Base-by-base conservation (phyloP, 2,113 vertebrate genomes). In the Bothrops jararaca region DNA sequence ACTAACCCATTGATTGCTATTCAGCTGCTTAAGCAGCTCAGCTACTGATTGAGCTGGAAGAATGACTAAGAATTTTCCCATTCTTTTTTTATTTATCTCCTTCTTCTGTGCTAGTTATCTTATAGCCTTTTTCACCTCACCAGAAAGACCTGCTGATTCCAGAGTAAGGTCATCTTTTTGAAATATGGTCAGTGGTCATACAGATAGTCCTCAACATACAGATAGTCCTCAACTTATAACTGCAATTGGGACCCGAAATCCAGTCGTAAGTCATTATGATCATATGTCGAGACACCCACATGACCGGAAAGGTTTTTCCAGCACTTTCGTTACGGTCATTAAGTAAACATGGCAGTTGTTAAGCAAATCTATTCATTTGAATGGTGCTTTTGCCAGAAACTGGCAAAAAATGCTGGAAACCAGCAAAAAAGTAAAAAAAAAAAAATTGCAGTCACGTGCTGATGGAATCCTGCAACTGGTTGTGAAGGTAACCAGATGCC, bases 1-100 rank as follows among this genome's bases (percentile, higher is more conserved):
- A 94, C 95, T 96, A 96, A 95, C 94, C 92, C 94, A 92, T 92
- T 95, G 95, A 92, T 94, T 95, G 94, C 91, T 96, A 91, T 96
- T 96, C 93, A 96, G 95, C 95, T 96, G 95, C 96, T 96, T 94
- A 96, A 93, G 93, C 90, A 94, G 94, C 94, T 96, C 95, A 94
- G 94, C 92, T 90, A 91, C 95, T 94, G 96, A 96, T 95, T 94
- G 96, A 95, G 94, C 91, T 95, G 95, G 95, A 93, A 94, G 94
- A 96, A 96, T 94, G 86, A 94, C 94, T 92, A 85, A 94, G 92
- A 92, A 87, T 95, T 94, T 91, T 91, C 94, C 95, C 85, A 0
- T 92, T 97, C 95, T 95, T 86, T 50, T 93, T 93, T 92, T 89
- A 94, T 94, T 53, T 8, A 95, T 94, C 95, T 92, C 95, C 74